Evolutionary conservation across 2,113 vertebrate genomes (phyloP).

Genomic region (Notechis scutatus): DNA sequence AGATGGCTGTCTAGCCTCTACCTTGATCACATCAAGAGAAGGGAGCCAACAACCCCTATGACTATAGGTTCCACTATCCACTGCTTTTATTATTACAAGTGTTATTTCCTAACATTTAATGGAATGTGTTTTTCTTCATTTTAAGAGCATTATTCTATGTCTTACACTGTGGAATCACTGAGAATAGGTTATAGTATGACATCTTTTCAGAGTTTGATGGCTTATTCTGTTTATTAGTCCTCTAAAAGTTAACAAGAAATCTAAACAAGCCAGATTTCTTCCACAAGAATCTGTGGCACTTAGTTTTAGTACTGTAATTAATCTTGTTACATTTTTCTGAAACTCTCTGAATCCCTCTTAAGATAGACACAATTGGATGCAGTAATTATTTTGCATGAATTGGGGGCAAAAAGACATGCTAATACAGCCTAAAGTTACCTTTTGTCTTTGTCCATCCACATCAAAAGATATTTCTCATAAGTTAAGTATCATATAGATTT

Average conservation of each 20-base stretch:
- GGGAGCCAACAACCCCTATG: background rate
- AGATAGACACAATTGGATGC: background rate
- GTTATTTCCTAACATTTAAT: background rate
- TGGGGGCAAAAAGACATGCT: background rate
- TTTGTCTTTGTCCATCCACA: background rate
- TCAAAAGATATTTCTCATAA: background rate
- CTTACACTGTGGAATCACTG: background rate
- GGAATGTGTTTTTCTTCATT: background rate
- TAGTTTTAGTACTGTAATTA: background rate
- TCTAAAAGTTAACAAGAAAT: background rate
- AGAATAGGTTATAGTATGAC: background rate
- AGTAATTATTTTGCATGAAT: background rate
- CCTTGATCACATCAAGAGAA: background rate
- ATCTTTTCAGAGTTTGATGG: background rate
- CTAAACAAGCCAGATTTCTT: background rate
- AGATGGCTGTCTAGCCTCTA: background rate
- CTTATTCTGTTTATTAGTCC: background rate
- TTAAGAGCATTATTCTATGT: background rate
- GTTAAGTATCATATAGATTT: background rate
- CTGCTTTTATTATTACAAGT: too few species aligned
- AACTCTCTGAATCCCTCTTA: background rate
- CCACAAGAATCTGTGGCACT: background rate
- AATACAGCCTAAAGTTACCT: background rate
- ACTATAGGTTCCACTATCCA: background rate
- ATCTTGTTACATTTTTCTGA: background rate